Evolutionary conservation across 2,888 invertebrate genomes (phyloP).

Genomic region (Standfussiana lucernea): DNA sequence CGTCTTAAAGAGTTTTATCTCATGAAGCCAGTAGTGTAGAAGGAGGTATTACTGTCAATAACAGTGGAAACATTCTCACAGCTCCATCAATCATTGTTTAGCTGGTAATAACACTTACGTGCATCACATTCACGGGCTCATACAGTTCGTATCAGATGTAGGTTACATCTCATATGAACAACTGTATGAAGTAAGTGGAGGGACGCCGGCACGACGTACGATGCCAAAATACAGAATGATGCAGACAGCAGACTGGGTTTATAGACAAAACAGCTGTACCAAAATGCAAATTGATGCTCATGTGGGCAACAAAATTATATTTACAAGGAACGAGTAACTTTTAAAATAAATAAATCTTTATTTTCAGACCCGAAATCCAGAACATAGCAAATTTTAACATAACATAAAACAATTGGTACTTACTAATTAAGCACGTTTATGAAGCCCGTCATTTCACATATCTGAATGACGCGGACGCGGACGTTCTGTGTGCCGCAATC

Average conservation of each 20-base stretch:
- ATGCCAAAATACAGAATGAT: constrained; percentile 10
- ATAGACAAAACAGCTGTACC: constrained; percentile 13
- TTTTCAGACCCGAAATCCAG: too few species aligned
- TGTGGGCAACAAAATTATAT: not conserved
- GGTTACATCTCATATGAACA: constrained; percentile 11
- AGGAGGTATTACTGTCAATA: constrained; percentile 17
- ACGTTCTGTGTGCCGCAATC: too few species aligned
- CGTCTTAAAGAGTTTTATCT: not conserved
- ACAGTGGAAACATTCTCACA: not conserved
- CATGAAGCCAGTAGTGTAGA: not conserved
- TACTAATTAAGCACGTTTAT: too few species aligned
- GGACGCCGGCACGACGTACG: not conserved
- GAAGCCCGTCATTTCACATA: too few species aligned
- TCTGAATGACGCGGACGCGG: too few species aligned
- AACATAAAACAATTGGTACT: too few species aligned
- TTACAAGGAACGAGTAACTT: not conserved
- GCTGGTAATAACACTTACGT: constrained; percentile 19
- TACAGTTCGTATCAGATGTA: too few species aligned
- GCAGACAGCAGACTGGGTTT: not conserved
- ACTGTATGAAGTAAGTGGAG: not conserved
- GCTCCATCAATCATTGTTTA: constrained; percentile 40
- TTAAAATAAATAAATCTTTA: too few species aligned
- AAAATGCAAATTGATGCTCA: constrained; percentile 20
- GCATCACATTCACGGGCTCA: constrained; percentile 4
- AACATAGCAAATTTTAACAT: too few species aligned